These are phyloP conservation scores for Linnaemya vulpina DNA, from an alignment of 2,888 invertebrate species.

Conservation along the genomic window DNA sequence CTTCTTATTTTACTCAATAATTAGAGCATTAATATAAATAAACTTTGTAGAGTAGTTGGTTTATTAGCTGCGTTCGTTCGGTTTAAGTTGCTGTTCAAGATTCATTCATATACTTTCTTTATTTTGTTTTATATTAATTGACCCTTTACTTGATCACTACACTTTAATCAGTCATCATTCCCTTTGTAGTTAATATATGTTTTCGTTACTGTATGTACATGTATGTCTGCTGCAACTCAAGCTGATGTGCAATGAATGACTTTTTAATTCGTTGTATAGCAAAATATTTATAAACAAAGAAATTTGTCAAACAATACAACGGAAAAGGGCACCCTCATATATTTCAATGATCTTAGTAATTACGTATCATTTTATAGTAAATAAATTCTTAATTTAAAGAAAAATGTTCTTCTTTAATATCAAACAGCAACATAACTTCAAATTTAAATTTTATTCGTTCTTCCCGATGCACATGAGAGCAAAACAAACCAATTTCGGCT, in stretches of 20 bases:
- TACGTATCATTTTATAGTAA: neutral
- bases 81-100: conserved; percentile 3
- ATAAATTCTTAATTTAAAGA: neutral
- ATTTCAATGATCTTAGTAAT: conserved; percentile 4
- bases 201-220: neutral
- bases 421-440: neutral
- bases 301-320: conserved; percentile 17
- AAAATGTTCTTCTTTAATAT: neutral
- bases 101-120: conserved; percentile 18
- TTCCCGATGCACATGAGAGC: neutral
- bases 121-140: conserved; percentile 64
- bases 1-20: conserved; percentile 51
- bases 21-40: conserved; percentile 62
- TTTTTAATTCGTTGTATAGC: conserved; percentile 37
- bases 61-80: neutral
- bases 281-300: conserved; percentile 58
- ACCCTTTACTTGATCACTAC: conserved; percentile 67
- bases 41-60: neutral
- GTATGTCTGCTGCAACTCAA: neutral
- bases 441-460: neutral
- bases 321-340: conserved; percentile 14
- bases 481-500: conserved; percentile 12
- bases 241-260: conserved; percentile 36
- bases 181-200: neutral
- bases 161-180: conserved; percentile 56